Evolutionary conservation across 2,797 vertebrate genomes (phyloP).

Genomic region (Tarsius wallacei): DNA sequence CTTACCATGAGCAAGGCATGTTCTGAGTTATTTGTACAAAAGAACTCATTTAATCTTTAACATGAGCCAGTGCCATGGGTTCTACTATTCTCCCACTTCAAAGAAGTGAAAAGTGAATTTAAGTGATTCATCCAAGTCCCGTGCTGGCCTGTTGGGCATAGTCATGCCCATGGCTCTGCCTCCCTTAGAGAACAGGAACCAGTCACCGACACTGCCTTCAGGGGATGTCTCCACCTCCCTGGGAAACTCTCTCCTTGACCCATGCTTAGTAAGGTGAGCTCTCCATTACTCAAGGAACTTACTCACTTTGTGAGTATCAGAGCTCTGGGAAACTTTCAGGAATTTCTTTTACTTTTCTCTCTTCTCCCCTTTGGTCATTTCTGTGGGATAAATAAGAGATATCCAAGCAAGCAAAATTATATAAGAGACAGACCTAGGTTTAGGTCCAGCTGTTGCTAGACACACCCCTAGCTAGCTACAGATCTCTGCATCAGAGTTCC

Average conservation of each 20-base stretch:
- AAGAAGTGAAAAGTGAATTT: not conserved
- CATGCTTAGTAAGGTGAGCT: not conserved
- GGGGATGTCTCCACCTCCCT: not conserved
- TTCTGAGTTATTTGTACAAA: not conserved
- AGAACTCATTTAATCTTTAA: not conserved
- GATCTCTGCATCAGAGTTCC: not conserved
- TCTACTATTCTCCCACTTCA: not conserved
- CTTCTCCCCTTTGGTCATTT: not conserved
- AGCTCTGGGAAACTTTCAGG: not conserved
- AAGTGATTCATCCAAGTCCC: not conserved
- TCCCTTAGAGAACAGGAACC: not conserved
- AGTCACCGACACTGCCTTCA: not conserved
- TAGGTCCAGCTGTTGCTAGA: not conserved
- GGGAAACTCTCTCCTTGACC: not conserved
- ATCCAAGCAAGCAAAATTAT: not conserved
- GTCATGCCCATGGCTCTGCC: fast-evolving
- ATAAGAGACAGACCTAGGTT: not conserved
- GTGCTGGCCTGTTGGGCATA: not conserved
- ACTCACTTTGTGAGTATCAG: not conserved
- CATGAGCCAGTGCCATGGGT: fast-evolving
- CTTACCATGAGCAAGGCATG: fast-evolving
- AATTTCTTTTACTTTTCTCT: not conserved
- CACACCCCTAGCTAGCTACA: too few relatives aligned
- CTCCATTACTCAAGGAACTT: not conserved
- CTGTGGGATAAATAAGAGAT: not conserved